A percentile compares a stretch with the other conserved stretches of the same genome.
phyloP scores from a whole-genome alignment of 2,113 vertebrate genomes.

The Hipposideros armiger region DNA sequence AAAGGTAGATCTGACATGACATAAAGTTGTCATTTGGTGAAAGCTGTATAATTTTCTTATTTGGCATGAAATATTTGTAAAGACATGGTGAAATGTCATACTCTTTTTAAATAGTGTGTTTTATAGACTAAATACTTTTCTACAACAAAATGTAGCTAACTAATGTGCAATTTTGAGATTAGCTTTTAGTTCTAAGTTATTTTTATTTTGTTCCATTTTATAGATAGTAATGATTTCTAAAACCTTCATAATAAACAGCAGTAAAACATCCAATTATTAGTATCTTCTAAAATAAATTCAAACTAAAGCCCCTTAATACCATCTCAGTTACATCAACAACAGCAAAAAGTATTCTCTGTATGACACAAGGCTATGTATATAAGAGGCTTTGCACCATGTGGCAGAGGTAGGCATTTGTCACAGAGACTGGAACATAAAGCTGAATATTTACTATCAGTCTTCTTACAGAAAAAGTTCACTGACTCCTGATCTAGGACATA shows the following conservation, averaged over 20 bases:
- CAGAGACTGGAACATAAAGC: background rate
- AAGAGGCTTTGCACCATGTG: background rate
- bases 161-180: conserved; percentile 1
- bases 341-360: background rate
- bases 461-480: background rate
- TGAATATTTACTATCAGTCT: background rate
- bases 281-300: conserved; percentile 20
- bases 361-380: background rate
- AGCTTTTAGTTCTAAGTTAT: conserved; percentile 50
- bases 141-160: background rate
- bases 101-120: conserved; percentile 21
- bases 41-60: background rate
- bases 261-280: background rate
- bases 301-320: background rate
- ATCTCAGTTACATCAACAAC: background rate
- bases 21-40: background rate
- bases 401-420: background rate
- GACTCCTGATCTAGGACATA: background rate
- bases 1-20: conserved; percentile 1
- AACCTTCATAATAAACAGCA: background rate
- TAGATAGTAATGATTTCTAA: background rate
- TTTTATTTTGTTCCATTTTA: conserved; percentile 42
- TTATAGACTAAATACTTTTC: background rate
- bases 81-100: background rate
- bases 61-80: background rate